A percentile compares a stretch with the other conserved stretches of the same genome.
Evolutionary conservation across 2,888 invertebrate species (phyloP).

Genomic region (Alviniconcha strummeri): DNA sequence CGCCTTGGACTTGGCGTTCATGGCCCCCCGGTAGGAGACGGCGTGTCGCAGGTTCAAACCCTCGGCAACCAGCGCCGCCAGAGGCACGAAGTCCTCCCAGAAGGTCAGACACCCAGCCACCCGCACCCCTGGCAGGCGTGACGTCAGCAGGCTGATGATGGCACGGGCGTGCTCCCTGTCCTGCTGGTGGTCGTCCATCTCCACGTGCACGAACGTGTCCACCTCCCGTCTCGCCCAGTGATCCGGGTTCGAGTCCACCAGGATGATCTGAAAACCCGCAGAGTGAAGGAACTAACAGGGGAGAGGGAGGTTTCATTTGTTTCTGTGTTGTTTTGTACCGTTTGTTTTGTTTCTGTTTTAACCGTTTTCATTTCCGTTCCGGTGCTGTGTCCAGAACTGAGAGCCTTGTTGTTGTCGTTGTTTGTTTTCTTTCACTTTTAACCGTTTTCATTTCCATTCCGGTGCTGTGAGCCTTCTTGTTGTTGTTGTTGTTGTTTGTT

Average conservation of each 20-base stretch:
- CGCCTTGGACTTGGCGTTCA: slow-evolving; percentile 52
- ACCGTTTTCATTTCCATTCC: too few species aligned
- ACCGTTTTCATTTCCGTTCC: too few species aligned
- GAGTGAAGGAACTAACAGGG: neutral
- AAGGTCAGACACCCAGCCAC: slow-evolving; percentile 56
- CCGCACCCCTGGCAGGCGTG: slow-evolving; percentile 17
- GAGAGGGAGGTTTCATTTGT: neutral
- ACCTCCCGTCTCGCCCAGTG: slow-evolving; percentile 39
- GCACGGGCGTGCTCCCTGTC: slow-evolving; percentile 47
- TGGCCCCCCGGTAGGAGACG: slow-evolving; percentile 37
- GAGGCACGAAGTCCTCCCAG: slow-evolving; percentile 59
- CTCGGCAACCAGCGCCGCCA: slow-evolving; percentile 49
- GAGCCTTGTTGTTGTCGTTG: too few species aligned
- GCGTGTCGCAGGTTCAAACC: slow-evolving; percentile 40
- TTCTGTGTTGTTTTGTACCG: neutral
- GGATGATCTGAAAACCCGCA: slow-evolving; percentile 41
- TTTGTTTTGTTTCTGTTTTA: too few species aligned
- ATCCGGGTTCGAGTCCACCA: slow-evolving; percentile 47
- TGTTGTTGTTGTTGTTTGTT: too few species aligned
- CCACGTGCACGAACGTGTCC: slow-evolving; percentile 45
- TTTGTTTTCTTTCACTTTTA: too few species aligned
- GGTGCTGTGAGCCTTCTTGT: too few species aligned
- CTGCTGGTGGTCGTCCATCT: slow-evolving; percentile 48
- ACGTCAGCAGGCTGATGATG: slow-evolving; percentile 39
- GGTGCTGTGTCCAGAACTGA: too few species aligned